Conservation (phyloP, 1,140 invertebrate genomes). For the Euglossa dilemma region DNA sequence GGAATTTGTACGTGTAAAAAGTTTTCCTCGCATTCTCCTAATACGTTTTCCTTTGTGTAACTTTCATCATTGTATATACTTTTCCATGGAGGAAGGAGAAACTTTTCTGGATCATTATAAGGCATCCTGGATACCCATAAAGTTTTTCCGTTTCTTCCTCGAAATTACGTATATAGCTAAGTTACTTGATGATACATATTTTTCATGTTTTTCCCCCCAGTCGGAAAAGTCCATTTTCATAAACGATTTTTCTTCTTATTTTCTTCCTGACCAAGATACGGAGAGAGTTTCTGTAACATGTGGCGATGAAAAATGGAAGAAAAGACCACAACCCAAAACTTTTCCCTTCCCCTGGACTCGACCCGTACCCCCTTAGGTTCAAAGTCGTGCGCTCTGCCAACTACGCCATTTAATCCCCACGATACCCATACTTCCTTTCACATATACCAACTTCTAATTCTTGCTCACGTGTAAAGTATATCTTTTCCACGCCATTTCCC, state of each 20-base stretch:
- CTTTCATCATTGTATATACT: too few species aligned
- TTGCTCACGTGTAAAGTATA: not conserved
- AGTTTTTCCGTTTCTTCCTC: not conserved
- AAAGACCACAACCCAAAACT: not conserved
- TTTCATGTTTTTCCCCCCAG: not conserved
- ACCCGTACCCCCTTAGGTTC: not conserved
- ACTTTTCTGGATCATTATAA: too few species aligned
- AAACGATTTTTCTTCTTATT: not conserved
- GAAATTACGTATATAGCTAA: not conserved
- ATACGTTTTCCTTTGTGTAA: too few species aligned
- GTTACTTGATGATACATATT: not conserved
- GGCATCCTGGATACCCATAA: not conserved
- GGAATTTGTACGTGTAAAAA: too few species aligned
- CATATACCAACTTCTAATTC: not conserved
- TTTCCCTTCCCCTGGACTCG: not conserved
- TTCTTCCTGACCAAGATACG: not conserved
- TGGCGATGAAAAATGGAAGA: not conserved
- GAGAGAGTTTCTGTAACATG: not conserved
- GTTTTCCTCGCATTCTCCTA: too few species aligned
- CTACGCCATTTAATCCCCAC: not conserved
- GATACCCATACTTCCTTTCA: not conserved
- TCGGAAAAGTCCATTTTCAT: not conserved
- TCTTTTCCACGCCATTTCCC: too few species aligned
- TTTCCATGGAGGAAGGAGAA: not conserved
- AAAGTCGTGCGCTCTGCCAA: not conserved